phyloP scores from a whole-genome alignment of 2,797 vertebrate genomes.

The Hypotaenidia okinawae region DNA sequence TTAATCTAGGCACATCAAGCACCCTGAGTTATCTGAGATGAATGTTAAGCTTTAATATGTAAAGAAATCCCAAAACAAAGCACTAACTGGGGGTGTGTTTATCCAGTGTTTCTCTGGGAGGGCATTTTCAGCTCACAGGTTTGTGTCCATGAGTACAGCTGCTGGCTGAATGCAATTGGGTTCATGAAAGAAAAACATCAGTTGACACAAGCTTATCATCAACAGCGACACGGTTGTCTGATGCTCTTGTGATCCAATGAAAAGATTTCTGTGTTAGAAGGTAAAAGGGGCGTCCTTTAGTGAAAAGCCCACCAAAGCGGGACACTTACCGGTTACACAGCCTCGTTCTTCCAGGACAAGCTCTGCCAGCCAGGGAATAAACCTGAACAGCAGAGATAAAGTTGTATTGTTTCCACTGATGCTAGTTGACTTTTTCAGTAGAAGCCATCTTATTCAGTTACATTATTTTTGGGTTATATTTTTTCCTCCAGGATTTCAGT shows the following conservation, averaged over 20 bases:
- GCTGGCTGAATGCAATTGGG: not conserved
- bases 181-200: not conserved
- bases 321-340: not conserved
- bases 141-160: not conserved
- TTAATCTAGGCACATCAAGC: not conserved
- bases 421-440: not conserved
- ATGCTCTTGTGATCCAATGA: not conserved
- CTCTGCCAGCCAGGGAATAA: not conserved
- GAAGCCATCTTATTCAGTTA: not conserved
- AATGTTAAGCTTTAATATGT: not conserved
- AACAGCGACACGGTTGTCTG: not conserved
- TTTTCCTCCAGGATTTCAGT: not conserved
- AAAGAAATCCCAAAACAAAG: not conserved
- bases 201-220: not conserved
- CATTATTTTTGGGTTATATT: not conserved
- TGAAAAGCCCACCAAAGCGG: not conserved
- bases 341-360: not conserved
- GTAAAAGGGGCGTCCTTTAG: not conserved
- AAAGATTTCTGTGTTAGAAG: not conserved
- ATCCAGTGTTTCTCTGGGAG: not conserved
- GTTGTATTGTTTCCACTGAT: not conserved
- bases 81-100: not conserved
- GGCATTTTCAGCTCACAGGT: not conserved
- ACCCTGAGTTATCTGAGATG: no score
- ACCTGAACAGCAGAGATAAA: constrained; percentile 33